A percentile compares a stretch with the other conserved stretches of the same genome.
These are phyloP conservation scores for Hanleya hanleyi DNA, from an alignment of 2,888 invertebrate genomes.

Conservation along the genomic window DNA sequence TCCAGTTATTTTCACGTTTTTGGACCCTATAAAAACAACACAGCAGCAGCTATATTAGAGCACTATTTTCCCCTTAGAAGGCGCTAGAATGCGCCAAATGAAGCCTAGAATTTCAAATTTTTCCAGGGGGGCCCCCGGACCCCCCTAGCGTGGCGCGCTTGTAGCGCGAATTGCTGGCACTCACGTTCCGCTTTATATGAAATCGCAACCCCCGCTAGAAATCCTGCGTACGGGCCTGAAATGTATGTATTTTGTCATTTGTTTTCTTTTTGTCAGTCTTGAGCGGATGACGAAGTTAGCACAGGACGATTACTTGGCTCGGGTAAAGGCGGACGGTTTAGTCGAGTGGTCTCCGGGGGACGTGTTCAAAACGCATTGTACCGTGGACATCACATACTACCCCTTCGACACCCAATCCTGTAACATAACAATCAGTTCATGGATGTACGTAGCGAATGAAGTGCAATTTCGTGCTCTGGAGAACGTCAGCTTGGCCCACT, in stretches of 20 bases:
- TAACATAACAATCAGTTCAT: background rate
- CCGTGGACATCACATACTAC: conserved; percentile 4
- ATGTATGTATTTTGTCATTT: background rate
- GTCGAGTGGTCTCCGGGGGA: conserved; percentile 4
- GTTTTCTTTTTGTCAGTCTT: conserved; percentile 5
- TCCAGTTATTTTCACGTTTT: too few species aligned
- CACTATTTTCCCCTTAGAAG: too few species aligned
- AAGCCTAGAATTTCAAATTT: too few species aligned
- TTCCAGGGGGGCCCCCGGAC: too few species aligned
- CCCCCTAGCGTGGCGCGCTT: too few species aligned
- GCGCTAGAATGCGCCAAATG: too few species aligned
- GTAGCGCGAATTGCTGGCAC: background rate
- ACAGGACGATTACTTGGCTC: background rate
- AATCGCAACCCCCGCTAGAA: too few species aligned
- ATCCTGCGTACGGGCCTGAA: background rate
- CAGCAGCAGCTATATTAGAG: too few species aligned
- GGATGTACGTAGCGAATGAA: background rate
- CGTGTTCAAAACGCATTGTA: background rate
- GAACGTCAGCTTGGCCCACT: background rate
- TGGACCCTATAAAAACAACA: too few species aligned
- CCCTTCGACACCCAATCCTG: conserved; percentile 1
- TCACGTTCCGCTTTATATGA: too few species aligned
- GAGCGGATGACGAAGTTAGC: background rate
- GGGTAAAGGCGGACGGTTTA: background rate
- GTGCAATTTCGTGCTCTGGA: background rate